These are phyloP conservation scores for Rhogogaster chlorosoma DNA, from an alignment of 2,888 invertebrate genomes.

Conservation along the genomic window DNA sequence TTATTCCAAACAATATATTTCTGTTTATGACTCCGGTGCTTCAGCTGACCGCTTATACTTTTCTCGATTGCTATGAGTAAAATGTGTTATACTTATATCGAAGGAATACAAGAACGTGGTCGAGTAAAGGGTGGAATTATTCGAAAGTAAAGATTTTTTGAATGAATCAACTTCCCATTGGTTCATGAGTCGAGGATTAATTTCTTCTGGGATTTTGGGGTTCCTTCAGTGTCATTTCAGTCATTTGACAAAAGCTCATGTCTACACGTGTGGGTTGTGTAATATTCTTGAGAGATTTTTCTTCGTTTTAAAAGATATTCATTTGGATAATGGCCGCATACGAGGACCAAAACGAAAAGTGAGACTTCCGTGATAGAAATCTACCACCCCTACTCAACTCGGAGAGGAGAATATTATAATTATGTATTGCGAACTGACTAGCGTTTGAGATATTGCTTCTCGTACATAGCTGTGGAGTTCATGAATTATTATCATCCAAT, in stretches of 20 bases:
- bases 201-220: too few relatives aligned
- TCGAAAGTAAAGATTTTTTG: too few relatives aligned
- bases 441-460: constrained; percentile 13
- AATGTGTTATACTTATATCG: background rate
- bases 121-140: background rate
- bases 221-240: background rate
- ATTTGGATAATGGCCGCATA: constrained; percentile 26
- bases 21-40: background rate
- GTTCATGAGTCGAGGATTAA: too few relatives aligned
- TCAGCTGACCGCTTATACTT: constrained; percentile 4
- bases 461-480: background rate
- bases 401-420: background rate
- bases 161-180: too few relatives aligned
- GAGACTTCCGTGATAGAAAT: background rate
- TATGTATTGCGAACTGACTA: constrained; percentile 14
- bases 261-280: background rate
- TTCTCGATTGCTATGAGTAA: background rate
- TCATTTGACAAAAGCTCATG: background rate
- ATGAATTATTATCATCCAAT: constrained; percentile 27
- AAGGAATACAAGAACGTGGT: background rate
- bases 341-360: background rate
- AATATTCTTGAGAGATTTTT: constrained; percentile 22
- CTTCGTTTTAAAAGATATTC: background rate
- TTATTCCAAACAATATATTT: background rate
- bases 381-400: background rate